These are phyloP conservation scores for Drosophila mayri DNA, from an alignment of 1,140 invertebrate genomes.

Conservation along the genomic window DNA sequence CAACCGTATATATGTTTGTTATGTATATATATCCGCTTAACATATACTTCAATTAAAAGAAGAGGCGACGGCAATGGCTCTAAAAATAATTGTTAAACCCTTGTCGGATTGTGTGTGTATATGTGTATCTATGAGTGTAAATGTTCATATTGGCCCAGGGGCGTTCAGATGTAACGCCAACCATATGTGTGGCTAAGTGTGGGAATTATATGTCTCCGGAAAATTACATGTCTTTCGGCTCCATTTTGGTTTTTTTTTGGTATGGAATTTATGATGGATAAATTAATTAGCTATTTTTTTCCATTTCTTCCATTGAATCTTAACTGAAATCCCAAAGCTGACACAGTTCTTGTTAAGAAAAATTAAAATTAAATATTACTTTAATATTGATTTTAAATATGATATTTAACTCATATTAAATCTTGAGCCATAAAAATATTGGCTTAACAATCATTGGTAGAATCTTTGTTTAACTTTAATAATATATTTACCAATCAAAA, in stretches of 20 bases:
- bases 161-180: not conserved
- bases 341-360: too few relatives aligned
- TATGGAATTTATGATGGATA: not conserved
- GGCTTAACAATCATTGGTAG: too few relatives aligned
- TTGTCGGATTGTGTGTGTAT: not conserved
- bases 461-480: too few relatives aligned
- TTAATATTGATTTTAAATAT: too few relatives aligned
- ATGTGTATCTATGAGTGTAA: not conserved
- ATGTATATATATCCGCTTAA: constrained; percentile 14
- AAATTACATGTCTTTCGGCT: not conserved
- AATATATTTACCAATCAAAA: too few relatives aligned
- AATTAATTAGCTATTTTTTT: not conserved
- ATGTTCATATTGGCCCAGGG: constrained; percentile 1
- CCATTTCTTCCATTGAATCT: not conserved
- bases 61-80: constrained; percentile 1
- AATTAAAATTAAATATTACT: too few relatives aligned
- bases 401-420: too few relatives aligned
- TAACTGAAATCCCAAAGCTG: not conserved
- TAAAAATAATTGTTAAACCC: constrained; percentile 31
- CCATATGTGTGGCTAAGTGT: constrained; percentile 10
- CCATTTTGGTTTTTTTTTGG: not conserved
- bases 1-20: not conserved
- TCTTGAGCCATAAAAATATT: too few relatives aligned
- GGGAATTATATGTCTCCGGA: not conserved
- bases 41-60: constrained; percentile 41